phyloP scores from a whole-genome alignment of 2,113 vertebrate genomes.

The Catharus fuscescens region DNA sequence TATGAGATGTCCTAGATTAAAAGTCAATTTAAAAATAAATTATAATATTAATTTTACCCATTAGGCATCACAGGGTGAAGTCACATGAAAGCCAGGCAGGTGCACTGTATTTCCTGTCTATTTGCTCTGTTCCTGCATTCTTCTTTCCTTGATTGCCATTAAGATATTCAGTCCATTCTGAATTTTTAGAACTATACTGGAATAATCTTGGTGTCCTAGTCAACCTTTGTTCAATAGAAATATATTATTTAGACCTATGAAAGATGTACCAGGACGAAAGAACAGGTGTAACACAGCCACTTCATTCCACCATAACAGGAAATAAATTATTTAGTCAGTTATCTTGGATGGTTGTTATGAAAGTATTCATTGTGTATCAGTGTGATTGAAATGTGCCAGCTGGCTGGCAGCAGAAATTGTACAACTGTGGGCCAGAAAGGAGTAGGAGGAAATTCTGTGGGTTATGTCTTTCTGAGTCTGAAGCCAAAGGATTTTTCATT shows the following conservation, averaged over 20 bases:
- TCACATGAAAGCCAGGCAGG: neutral
- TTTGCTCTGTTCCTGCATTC: neutral
- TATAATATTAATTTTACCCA: neutral
- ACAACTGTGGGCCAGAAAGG: neutral
- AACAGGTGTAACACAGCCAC: neutral
- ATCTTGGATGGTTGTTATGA: accelerated
- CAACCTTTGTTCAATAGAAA: neutral
- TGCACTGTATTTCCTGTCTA: neutral
- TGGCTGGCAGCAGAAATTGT: neutral
- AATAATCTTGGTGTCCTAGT: neutral
- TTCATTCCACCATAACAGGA: accelerated
- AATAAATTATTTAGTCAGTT: neutral
- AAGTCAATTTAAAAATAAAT: neutral
- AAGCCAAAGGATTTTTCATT: neutral
- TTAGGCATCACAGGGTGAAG: neutral
- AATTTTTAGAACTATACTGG: neutral
- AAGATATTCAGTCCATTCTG: neutral
- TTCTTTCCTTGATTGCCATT: neutral
- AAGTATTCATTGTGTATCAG: neutral
- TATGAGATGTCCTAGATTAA: neutral
- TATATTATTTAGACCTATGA: neutral
- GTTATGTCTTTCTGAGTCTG: neutral
- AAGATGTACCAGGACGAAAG: neutral
- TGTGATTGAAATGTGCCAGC: neutral
- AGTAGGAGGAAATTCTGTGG: neutral